Evolutionary conservation across 1,140 invertebrate genomes (phyloP), one percentile per base, ranked within the genome.

Genomic region (Amphibalanus amphitrite): DNA sequence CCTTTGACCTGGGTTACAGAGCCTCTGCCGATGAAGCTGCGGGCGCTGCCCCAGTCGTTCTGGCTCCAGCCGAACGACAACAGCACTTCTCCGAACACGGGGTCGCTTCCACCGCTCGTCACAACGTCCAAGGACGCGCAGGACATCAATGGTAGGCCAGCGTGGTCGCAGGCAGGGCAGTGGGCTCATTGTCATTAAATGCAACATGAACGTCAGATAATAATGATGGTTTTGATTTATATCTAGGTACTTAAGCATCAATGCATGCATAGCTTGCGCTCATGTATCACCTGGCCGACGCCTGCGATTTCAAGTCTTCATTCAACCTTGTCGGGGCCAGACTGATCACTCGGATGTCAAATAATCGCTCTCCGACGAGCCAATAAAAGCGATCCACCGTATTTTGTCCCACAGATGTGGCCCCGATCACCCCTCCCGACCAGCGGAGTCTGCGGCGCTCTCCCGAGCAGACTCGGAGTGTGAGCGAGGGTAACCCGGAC

Each of bases 31-130:
- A 83, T 83, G 82, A 79, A 81, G 73, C 73, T 83, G 72, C 75
- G 82, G 69, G 82, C 83, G 3, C 76, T 84, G 67, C 83, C 83
- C 26, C 81, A 81, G 74, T 83, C 82, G n/a, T 84, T 84, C 75
- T 84, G 82, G 82, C 81, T 82, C 75, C 82, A 84, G 73, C 83
- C 83, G 4, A 84, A 84, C 75, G 75, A 79, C 29, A 76, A 82
- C 0, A 75, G 77, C 64, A 75, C 78, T n/a, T 74, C 81, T 20
- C 80, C 82, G 0, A 82, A 59, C 47, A 59, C 83, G 26, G 77
- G 47, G 1, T 59, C 47, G 3, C 75, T 83, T 72, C 81, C 82
- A 0, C 82, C 80, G 0, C 47, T 59, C 1, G 76, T 82, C n/a
- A 74, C 47, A 0, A 29, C 74, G 69, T 78, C 76, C 59, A 78